Evolutionary conservation across 2,113 vertebrate species (phyloP).

Genomic region (Hypocryptadius cinnamomeus): DNA sequence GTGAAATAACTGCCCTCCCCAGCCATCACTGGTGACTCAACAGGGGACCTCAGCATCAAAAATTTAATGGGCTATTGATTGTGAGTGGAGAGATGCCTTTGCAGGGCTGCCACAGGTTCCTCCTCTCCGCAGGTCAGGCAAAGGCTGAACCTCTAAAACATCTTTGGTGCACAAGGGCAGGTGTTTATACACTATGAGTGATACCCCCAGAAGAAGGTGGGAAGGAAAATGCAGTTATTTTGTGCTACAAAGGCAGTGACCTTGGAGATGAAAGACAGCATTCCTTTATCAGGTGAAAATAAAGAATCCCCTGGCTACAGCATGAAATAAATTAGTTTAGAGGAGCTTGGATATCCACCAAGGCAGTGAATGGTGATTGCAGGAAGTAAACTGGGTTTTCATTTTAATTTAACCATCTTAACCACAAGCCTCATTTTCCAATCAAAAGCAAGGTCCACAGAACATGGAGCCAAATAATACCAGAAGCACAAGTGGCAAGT

Average conservation of each 20-base stretch:
- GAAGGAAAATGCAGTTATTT: background rate
- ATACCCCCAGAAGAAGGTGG: background rate
- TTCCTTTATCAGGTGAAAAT: background rate
- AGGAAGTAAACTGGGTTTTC: background rate
- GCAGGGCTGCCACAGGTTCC: background rate
- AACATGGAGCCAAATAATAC: background rate
- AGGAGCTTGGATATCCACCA: background rate
- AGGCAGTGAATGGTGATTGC: background rate
- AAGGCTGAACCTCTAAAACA: background rate
- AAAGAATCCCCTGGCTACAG: background rate
- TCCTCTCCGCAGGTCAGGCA: background rate
- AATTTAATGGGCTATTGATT: background rate
- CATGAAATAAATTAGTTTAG: background rate
- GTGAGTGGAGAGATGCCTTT: background rate
- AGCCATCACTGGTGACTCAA: background rate
- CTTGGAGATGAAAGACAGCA: background rate
- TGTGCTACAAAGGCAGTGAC: background rate
- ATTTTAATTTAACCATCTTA: background rate
- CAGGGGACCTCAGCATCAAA: background rate
- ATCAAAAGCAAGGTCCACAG: background rate
- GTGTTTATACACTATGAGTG: too few species aligned
- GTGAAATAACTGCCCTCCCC: background rate
- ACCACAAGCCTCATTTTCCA: background rate
- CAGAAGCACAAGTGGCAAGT: background rate
- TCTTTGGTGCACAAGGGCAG: too few species aligned